Evolutionary conservation across 1,140 invertebrate genomes (phyloP).

Genomic region (Homalodisca vitripennis): DNA sequence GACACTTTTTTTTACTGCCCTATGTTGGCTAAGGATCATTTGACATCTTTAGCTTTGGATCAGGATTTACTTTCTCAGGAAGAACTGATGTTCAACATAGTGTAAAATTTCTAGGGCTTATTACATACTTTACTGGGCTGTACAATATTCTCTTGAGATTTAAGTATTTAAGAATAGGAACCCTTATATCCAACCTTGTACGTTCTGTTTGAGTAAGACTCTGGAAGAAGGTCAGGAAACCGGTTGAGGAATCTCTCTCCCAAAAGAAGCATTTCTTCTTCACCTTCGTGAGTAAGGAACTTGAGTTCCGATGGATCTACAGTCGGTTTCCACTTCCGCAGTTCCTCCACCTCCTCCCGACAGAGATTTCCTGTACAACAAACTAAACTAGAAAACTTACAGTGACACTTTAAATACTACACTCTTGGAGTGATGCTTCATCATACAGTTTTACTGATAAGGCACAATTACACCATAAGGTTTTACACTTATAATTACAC

Average conservation of each 20-base stretch:
- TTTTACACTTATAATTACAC: neutral
- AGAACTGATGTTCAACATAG: too few species aligned
- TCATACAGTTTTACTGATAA: neutral
- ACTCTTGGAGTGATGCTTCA: neutral
- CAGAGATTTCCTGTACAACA: conserved; percentile 43
- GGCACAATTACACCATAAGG: neutral
- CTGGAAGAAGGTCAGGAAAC: conserved; percentile 59
- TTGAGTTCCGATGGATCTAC: conserved; percentile 42
- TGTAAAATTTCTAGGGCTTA: too few species aligned
- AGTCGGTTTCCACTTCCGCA: conserved; percentile 55
- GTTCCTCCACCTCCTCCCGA: conserved; percentile 46
- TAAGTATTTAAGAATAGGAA: too few species aligned
- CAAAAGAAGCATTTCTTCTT: conserved; percentile 63
- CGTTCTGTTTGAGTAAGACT: conserved; percentile 55
- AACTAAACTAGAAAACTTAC: neutral
- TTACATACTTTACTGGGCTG: too few species aligned
- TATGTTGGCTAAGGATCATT: too few species aligned
- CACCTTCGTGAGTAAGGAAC: conserved; percentile 59
- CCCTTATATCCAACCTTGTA: conserved; percentile 58
- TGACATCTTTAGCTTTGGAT: too few species aligned
- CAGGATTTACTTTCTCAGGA: too few species aligned
- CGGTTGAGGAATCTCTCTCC: conserved; percentile 63
- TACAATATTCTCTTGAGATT: too few species aligned
- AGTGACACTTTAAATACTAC: neutral
- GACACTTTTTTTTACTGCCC: too few species aligned